These are phyloP conservation scores for Dryocosmus kuriphilus DNA, from an alignment of 2,888 invertebrate species.

Conservation along the genomic window DNA sequence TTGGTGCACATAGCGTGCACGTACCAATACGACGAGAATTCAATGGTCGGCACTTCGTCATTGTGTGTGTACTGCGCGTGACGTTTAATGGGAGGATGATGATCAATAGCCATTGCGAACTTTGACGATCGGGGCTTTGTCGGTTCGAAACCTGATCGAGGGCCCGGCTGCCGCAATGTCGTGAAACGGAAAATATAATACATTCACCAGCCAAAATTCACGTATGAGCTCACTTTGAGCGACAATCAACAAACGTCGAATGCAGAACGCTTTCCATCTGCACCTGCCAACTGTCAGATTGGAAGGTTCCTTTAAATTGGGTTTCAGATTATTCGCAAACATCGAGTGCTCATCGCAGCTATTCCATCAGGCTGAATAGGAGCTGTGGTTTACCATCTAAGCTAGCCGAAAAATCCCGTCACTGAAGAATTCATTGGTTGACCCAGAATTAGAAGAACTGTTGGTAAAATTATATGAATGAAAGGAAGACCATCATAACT, in stretches of 20 bases:
- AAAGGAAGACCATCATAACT: not conserved
- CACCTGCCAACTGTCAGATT: slow-evolving; percentile 21
- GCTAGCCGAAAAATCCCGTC: not conserved
- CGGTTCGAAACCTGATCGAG: slow-evolving; percentile 49
- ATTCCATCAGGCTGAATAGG: not conserved
- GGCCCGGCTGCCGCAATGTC: slow-evolving; percentile 29
- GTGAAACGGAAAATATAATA: slow-evolving; percentile 24
- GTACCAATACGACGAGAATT: slow-evolving; percentile 56
- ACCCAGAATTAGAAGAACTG: not conserved
- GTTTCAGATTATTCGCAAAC: slow-evolving; percentile 33
- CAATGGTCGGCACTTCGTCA: slow-evolving; percentile 70
- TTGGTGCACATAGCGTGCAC: slow-evolving; percentile 44
- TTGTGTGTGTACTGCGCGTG: slow-evolving; percentile 66
- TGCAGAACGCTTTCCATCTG: slow-evolving; percentile 34
- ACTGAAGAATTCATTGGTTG: not conserved
- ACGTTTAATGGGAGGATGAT: slow-evolving; percentile 71
- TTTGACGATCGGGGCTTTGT: slow-evolving; percentile 41
- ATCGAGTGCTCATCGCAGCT: slow-evolving; percentile 2
- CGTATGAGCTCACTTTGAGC: slow-evolving; percentile 28
- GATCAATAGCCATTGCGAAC: slow-evolving; percentile 53
- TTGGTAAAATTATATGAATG: not conserved
- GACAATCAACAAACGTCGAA: slow-evolving; percentile 8
- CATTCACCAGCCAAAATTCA: slow-evolving; percentile 28
- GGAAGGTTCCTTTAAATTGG: slow-evolving; percentile 28
- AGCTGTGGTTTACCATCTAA: not conserved